Evolutionary conservation across 2,797 vertebrate genomes (phyloP).

Genomic region (Graptemys geographica): DNA sequence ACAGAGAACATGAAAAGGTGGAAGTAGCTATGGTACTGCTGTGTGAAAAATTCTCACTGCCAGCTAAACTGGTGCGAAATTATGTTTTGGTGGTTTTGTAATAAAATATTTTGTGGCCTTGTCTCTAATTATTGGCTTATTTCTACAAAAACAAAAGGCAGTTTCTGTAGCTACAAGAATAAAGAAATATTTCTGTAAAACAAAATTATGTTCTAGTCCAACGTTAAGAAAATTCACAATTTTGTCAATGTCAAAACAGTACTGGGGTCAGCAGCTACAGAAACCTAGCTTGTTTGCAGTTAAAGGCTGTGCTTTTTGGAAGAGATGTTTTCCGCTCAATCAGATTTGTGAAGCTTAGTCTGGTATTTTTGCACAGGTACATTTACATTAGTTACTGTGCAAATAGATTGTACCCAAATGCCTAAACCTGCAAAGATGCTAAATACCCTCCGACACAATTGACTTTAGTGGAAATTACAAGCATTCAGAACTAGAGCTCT

Average conservation of each 20-base stretch:
- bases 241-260: neutral
- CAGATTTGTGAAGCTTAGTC: neutral
- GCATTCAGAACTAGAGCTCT: accelerated
- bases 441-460: neutral
- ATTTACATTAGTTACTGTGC: neutral
- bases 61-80: conserved; percentile 69
- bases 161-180: conserved; percentile 51
- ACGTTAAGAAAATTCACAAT: conserved; percentile 40
- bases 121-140: conserved; percentile 51
- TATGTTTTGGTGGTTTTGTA: conserved; percentile 69
- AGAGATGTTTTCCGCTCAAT: neutral
- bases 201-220: conserved; percentile 30
- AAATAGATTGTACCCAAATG: neutral
- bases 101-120: conserved; percentile 69
- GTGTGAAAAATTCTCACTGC: conserved; percentile 48
- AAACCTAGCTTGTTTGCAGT: neutral
- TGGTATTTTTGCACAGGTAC: neutral
- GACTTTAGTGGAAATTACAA: neutral
- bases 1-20: no score
- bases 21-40: conserved; percentile 3
- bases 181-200: conserved; percentile 47
- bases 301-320: neutral
- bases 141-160: conserved; percentile 54
- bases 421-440: neutral
- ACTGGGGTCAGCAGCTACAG: neutral